These are phyloP conservation scores for Proteles cristata DNA, from an alignment of 2,113 vertebrate genomes.

Conservation along the genomic window DNA sequence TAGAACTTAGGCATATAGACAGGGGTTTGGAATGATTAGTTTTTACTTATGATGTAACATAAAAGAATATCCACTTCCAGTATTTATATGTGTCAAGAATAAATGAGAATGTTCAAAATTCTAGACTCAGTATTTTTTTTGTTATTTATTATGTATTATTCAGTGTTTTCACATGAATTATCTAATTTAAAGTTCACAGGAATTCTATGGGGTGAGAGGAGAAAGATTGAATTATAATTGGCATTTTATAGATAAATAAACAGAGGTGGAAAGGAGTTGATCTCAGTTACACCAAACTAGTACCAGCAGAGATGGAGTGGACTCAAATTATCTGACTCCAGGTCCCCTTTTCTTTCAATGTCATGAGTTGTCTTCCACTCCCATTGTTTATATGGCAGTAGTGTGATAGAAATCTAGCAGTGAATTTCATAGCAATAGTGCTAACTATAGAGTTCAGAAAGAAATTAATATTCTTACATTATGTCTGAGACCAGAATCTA, in stretches of 20 bases:
- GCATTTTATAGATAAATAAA: not conserved
- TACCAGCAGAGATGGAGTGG: not conserved
- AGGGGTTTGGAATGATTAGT: not conserved
- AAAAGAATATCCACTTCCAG: not conserved
- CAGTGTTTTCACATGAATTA: not conserved
- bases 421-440: not conserved
- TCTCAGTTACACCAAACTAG: not conserved
- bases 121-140: not conserved
- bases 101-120: not conserved
- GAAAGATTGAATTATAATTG: not conserved
- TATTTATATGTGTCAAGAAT: not conserved
- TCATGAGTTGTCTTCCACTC: not conserved
- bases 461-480: not conserved
- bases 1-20: not conserved
- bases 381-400: not conserved
- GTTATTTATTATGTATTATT: not conserved
- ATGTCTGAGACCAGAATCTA: not conserved
- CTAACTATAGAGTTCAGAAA: not conserved
- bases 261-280: not conserved
- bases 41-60: not conserved
- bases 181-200: not conserved
- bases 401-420: not conserved
- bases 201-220: not conserved
- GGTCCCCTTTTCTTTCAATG: not conserved
- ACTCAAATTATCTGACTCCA: not conserved